Percentiles rank a stretch among this genome's conserved stretches.
Conservation (phyloP, 2,113 vertebrate genomes). For the Neodon shergylaensis region DNA sequence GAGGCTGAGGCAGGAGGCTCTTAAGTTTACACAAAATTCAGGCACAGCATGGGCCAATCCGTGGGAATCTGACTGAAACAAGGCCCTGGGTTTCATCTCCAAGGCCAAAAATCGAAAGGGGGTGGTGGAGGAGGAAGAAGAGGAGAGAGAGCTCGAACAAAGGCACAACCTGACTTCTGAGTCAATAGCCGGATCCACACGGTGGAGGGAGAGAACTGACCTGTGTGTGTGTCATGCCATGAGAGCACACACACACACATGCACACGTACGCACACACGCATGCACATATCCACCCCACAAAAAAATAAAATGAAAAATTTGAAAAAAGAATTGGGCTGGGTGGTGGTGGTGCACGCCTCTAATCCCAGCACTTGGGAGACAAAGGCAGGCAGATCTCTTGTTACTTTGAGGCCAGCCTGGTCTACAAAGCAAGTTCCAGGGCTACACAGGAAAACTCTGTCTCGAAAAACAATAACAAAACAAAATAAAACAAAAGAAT, state of each 20-base stretch:
- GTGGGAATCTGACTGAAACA: neutral
- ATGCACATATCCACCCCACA: neutral
- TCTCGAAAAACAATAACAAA: no score
- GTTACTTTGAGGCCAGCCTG: neutral
- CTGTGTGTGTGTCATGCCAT: neutral
- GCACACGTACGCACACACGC: neutral
- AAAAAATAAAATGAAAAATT: neutral
- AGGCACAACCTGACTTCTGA: neutral
- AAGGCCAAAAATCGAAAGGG: neutral
- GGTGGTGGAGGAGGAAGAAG: neutral
- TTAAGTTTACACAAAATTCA: neutral
- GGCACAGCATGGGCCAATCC: neutral
- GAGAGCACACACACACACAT: neutral
- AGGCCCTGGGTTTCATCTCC: neutral
- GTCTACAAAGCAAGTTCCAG: neutral
- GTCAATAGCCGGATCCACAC: neutral
- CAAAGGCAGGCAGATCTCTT: neutral
- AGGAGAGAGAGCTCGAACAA: neutral
- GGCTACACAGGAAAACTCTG: neutral
- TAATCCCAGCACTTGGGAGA: neutral
- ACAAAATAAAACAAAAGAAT: neutral
- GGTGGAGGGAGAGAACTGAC: neutral
- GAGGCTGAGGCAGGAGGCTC: neutral
- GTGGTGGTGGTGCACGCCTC: neutral
- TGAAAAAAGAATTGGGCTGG: neutral